A percentile compares a stretch with the other conserved stretches of the same genome.
phyloP scores from a whole-genome alignment of 2,888 invertebrate genomes.

The Conomelus anceps region DNA sequence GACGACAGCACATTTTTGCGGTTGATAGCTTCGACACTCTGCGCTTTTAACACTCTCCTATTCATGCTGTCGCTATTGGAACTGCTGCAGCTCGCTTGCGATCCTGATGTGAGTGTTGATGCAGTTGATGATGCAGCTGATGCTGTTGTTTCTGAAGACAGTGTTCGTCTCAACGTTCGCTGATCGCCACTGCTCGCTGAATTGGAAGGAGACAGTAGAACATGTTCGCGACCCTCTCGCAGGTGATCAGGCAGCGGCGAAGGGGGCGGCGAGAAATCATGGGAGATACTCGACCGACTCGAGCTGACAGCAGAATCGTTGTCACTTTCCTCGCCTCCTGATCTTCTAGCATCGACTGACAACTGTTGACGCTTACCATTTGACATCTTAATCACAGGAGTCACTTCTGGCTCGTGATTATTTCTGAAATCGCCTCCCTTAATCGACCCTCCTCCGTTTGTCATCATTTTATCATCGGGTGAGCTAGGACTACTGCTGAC shows the following conservation, averaged over 20 bases:
- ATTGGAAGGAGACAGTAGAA: constrained; percentile 20
- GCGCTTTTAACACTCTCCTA: constrained; percentile 64
- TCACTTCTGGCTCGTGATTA: constrained; percentile 15
- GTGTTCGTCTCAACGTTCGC: constrained; percentile 52
- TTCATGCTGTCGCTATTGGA: constrained; percentile 50
- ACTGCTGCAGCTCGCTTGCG: constrained; percentile 48
- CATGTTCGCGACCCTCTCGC: constrained; percentile 39
- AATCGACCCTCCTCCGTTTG: constrained; percentile 9
- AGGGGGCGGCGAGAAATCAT: constrained; percentile 64
- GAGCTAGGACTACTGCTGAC: constrained; percentile 31
- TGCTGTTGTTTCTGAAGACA: constrained; percentile 66
- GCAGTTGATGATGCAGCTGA: constrained; percentile 52
- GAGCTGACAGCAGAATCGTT: constrained; percentile 85
- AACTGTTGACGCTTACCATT: constrained; percentile 6
- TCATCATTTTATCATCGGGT: constrained; percentile 28
- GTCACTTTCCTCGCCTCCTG: constrained; percentile 62
- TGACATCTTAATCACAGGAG: constrained; percentile 16
- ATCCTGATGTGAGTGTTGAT: constrained; percentile 65
- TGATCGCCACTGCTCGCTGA: constrained; percentile 27
- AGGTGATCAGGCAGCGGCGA: constrained; percentile 59
- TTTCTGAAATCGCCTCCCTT: constrained; percentile 7
- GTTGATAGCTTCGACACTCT: constrained; percentile 76
- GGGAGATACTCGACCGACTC: constrained; percentile 70
- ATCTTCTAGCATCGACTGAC: constrained; percentile 35
- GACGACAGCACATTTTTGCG: constrained; percentile 81